Evolutionary conservation across 2,113 vertebrate genomes (phyloP).

Genomic region (Sterrhoptilus dennistouni): DNA sequence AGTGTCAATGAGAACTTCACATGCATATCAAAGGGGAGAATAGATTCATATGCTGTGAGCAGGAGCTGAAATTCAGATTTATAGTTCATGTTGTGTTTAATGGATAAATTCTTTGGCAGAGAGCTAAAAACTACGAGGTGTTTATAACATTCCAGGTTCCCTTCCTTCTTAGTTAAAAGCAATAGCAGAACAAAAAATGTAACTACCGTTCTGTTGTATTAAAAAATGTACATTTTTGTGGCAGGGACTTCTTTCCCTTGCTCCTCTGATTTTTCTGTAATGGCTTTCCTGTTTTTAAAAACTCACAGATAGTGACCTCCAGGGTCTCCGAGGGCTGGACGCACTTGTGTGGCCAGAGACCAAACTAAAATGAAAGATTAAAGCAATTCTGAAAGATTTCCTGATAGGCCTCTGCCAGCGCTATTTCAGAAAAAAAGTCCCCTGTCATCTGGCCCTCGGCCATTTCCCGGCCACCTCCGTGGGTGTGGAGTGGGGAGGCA

Average conservation of each 20-base stretch:
- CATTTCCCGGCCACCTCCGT: slow-evolving; percentile 36
- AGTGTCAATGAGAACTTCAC: slow-evolving; percentile 68
- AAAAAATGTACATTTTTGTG: slow-evolving; percentile 63
- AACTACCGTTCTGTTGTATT: slow-evolving; percentile 53
- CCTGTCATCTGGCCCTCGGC: slow-evolving; percentile 55
- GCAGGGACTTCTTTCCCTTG: not conserved
- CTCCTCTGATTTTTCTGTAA: slow-evolving; percentile 54
- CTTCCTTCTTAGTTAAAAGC: slow-evolving; percentile 74
- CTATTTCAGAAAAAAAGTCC: slow-evolving; percentile 57
- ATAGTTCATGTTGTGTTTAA: slow-evolving; percentile 70
- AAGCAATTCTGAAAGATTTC: slow-evolving; percentile 74
- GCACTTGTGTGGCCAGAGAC: slow-evolving; percentile 62
- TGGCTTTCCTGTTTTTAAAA: slow-evolving; percentile 62
- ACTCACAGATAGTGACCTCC: slow-evolving; percentile 58
- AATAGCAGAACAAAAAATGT: slow-evolving; percentile 55
- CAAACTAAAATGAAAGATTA: slow-evolving; percentile 74
- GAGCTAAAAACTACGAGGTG: slow-evolving; percentile 64
- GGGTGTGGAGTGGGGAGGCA: slow-evolving; percentile 25
- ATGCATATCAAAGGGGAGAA: slow-evolving; percentile 68
- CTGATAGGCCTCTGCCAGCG: slow-evolving; percentile 56
- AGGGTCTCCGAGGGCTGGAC: slow-evolving; percentile 61
- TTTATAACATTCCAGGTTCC: slow-evolving; percentile 73
- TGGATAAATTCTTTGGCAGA: slow-evolving; percentile 72
- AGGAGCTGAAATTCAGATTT: slow-evolving; percentile 75
- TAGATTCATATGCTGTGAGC: slow-evolving; percentile 65